phyloP scores from a whole-genome alignment of 2,888 invertebrate species.

The Drosophila mayaguana region DNA sequence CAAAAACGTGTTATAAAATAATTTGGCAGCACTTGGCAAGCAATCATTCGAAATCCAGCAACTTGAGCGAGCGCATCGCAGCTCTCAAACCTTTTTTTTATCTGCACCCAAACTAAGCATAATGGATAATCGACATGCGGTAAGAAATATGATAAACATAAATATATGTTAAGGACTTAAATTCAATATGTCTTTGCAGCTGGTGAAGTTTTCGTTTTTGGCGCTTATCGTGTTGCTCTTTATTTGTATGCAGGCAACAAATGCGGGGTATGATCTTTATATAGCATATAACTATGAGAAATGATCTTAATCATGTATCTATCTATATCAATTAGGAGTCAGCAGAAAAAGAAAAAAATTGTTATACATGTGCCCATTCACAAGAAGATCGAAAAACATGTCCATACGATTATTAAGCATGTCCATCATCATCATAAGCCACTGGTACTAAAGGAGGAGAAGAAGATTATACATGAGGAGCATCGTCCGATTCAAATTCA shows the following conservation, averaged over 20 bases:
- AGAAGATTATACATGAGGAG: constrained; percentile 84
- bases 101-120: constrained; percentile 35
- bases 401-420: constrained; percentile 84
- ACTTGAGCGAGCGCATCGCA: constrained; percentile 57
- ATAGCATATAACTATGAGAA: not conserved
- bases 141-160: constrained; percentile 40
- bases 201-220: constrained; percentile 70
- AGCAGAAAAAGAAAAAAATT: constrained; percentile 84
- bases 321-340: constrained; percentile 34
- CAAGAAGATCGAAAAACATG: constrained; percentile 84
- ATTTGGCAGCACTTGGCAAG: constrained; percentile 62
- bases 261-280: constrained; percentile 68
- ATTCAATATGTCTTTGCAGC: constrained; percentile 44
- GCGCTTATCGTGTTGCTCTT: constrained; percentile 69
- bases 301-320: not conserved
- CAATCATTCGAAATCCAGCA: constrained; percentile 66
- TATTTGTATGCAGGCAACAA: constrained; percentile 68
- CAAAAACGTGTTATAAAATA: constrained; percentile 72
- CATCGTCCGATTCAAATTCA: constrained; percentile 81
- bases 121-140: constrained; percentile 73
- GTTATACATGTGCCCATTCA: constrained; percentile 84
- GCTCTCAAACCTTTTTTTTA: constrained; percentile 21
- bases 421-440: constrained; percentile 85
- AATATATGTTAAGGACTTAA: not conserved
- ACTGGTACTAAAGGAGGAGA: constrained; percentile 84